phyloP scores from a whole-genome alignment of 2,888 invertebrate genomes.

The Syrista parreyssii region DNA sequence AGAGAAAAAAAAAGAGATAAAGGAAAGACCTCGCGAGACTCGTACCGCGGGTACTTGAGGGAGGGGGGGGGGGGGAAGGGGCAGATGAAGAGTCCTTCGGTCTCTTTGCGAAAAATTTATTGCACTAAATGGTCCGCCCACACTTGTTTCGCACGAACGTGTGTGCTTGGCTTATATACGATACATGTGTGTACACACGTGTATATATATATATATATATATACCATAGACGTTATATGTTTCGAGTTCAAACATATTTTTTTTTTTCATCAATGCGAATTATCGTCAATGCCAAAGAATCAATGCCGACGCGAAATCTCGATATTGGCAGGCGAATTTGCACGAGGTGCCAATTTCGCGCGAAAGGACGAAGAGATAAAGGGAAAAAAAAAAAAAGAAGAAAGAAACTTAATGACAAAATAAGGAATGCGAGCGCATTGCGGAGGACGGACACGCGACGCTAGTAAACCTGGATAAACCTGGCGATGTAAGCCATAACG shows the following conservation, averaged over 20 bases:
- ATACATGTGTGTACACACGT: no score
- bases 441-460: background rate
- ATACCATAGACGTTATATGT: background rate
- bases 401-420: background rate
- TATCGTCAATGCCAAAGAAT: background rate
- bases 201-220: no score
- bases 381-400: no score
- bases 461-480: background rate
- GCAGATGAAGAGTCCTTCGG: conserved; percentile 40
- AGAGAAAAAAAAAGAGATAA: conserved; percentile 32
- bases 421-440: background rate
- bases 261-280: background rate
- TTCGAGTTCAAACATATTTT: background rate
- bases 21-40: conserved; percentile 52
- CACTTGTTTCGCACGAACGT: conserved; percentile 15
- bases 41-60: conserved; percentile 52
- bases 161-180: background rate
- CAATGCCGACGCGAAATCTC: no score
- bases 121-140: conserved; percentile 41
- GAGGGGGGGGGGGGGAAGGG: conserved; percentile 20
- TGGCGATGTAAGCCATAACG: background rate
- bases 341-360: background rate
- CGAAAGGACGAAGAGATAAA: background rate
- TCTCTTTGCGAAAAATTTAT: conserved; percentile 45
- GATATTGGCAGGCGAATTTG: background rate